Conservation (phyloP, 92 coral and sea anemone species). For the Paramuricea clavata region DNA sequence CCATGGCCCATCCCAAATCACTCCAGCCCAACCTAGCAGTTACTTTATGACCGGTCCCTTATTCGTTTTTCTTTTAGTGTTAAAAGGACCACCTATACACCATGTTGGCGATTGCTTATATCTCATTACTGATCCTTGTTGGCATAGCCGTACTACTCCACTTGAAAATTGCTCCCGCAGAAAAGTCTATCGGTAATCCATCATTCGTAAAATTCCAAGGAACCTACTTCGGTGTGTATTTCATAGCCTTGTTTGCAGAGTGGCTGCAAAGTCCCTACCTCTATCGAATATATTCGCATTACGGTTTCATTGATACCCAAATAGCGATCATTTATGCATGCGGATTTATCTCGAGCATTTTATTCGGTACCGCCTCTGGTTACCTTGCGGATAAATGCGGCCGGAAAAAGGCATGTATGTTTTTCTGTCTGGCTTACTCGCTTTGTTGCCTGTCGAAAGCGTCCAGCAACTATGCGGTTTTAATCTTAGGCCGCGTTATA, state of each 20-base stretch:
- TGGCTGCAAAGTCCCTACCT: conserved; percentile 98
- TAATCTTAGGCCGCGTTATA: conserved; percentile 86
- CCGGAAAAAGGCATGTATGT: conserved; percentile 91
- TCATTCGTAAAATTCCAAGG: conserved; percentile 85
- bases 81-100: neutral
- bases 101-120: conserved; percentile 90
- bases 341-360: conserved; percentile 94
- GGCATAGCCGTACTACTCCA: conserved; percentile 73
- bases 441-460: conserved; percentile 91
- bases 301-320: conserved; percentile 96
- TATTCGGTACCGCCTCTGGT: conserved; percentile 91
- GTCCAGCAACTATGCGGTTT: conserved; percentile 85
- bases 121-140: conserved; percentile 71
- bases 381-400: conserved; percentile 90
- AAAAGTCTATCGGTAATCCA: conserved; percentile 80
- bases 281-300: conserved; percentile 91
- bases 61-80: neutral
- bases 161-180: conserved; percentile 77
- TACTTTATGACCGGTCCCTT: neutral
- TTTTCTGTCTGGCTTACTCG: conserved; percentile 90
- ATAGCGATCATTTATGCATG: conserved; percentile 94
- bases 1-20: too few relatives aligned
- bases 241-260: conserved; percentile 94
- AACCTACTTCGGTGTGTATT: conserved; percentile 89
- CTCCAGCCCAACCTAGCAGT: too few relatives aligned